phyloP scores from a whole-genome alignment of 2,888 invertebrate genomes.

The Cephus pulcher region DNA sequence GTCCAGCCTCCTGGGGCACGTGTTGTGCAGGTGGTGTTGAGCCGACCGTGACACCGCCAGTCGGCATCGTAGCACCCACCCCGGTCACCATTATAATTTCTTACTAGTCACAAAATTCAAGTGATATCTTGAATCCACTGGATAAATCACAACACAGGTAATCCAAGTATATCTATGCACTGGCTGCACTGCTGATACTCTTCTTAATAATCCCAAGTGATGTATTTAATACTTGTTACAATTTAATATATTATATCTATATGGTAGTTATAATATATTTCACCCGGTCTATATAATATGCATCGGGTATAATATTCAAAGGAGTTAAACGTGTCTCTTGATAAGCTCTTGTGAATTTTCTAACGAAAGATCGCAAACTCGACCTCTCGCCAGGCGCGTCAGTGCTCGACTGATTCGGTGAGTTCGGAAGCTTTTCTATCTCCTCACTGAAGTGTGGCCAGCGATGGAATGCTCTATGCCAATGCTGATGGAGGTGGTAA shows the following conservation, averaged over 20 bases:
- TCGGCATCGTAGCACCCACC: conserved; percentile 64
- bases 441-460: conserved; percentile 53
- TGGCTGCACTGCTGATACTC: neutral
- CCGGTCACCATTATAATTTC: conserved; percentile 58
- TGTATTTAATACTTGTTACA: conserved; percentile 21
- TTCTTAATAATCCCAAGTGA: neutral
- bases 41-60: conserved; percentile 62
- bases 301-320: neutral
- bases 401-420: conserved; percentile 60
- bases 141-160: conserved; percentile 11
- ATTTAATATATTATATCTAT: neutral
- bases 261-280: neutral
- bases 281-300: neutral
- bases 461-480: conserved; percentile 55
- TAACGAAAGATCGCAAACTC: conserved; percentile 16
- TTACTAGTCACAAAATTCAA: conserved; percentile 21
- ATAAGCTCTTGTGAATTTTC: neutral
- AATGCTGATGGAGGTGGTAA: conserved; percentile 38
- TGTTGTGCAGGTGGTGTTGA: conserved; percentile 62
- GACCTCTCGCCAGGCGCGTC: conserved; percentile 57
- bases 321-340: neutral
- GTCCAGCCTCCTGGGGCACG: conserved; percentile 65
- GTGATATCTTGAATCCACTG: neutral
- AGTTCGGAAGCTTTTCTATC: conserved; percentile 55
- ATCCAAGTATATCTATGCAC: conserved; percentile 4